Percentiles rank a stretch among this genome's conserved stretches.
phyloP scores from a whole-genome alignment of 1,140 invertebrate genomes.

The Cyphomyrmex costatus region DNA sequence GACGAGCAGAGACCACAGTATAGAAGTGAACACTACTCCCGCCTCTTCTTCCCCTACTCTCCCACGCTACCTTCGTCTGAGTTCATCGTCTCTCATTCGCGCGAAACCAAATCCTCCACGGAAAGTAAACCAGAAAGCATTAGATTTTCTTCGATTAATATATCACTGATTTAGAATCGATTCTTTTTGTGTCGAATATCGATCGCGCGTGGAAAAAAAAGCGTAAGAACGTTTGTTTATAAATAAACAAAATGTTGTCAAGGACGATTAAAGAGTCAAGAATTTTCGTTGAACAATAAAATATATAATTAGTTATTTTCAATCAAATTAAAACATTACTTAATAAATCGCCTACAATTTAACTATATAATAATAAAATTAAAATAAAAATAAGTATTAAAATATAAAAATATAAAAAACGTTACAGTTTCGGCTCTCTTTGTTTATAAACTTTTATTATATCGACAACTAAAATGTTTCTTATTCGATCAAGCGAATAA shows the following conservation, averaged over 20 bases:
- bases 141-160: neutral
- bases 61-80: slow-evolving; percentile 16
- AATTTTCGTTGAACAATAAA: too few species aligned
- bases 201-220: neutral
- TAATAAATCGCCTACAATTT: too few species aligned
- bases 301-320: too few species aligned
- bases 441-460: neutral
- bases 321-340: too few species aligned
- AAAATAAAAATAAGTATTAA: too few species aligned
- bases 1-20: slow-evolving; percentile 80
- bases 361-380: too few species aligned
- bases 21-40: slow-evolving; percentile 66
- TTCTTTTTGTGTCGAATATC: neutral
- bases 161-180: neutral
- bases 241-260: too few species aligned
- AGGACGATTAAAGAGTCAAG: too few species aligned
- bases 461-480: too few species aligned
- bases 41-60: slow-evolving; percentile 15
- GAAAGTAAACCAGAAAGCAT: slow-evolving; percentile 14
- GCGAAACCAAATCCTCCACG: neutral
- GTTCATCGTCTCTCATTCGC: slow-evolving; percentile 63
- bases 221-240: neutral
- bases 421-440: too few species aligned
- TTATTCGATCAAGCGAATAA: too few species aligned
- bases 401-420: too few species aligned